Evolutionary conservation across 92 coral and sea anemone genomes (phyloP).

Genomic region (Zoanthus gigantus): DNA sequence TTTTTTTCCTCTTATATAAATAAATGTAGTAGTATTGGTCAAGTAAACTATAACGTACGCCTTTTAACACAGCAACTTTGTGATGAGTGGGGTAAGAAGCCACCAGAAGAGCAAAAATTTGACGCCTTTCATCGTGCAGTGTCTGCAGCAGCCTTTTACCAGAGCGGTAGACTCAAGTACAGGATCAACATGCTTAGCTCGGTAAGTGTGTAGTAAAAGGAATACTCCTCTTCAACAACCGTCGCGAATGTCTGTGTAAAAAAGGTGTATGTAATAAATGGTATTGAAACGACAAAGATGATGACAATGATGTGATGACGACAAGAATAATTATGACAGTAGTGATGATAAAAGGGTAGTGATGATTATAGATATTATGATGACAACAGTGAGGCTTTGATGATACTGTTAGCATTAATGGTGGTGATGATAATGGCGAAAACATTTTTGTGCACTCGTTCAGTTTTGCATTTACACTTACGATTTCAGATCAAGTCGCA

Average conservation of each 20-base stretch:
- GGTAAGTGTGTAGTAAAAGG: constrained; percentile 60
- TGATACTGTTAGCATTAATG: too few species aligned
- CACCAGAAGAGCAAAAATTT: constrained; percentile 85
- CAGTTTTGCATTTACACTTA: too few species aligned
- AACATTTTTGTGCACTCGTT: too few species aligned
- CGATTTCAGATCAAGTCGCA: too few species aligned
- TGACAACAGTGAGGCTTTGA: too few species aligned
- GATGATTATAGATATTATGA: too few species aligned
- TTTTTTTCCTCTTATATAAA: too few species aligned
- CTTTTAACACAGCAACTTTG: constrained; percentile 71
- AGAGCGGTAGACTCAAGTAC: constrained; percentile 89
- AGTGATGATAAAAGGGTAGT: too few species aligned
- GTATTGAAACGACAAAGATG: too few species aligned
- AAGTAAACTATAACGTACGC: not conserved
- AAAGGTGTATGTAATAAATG: not conserved
- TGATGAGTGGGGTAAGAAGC: constrained; percentile 93
- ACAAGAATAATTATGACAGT: too few species aligned
- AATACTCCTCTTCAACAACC: not conserved
- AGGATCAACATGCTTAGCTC: constrained; percentile 83
- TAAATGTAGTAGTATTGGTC: not conserved
- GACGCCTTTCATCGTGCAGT: constrained; percentile 91
- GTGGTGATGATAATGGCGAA: too few species aligned
- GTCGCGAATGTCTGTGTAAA: not conserved
- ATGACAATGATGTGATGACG: too few species aligned
- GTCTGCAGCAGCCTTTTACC: constrained; percentile 91